Conservation (phyloP, 2,113 vertebrate genomes). For the Mesoclemmys tuberculata region DNA sequence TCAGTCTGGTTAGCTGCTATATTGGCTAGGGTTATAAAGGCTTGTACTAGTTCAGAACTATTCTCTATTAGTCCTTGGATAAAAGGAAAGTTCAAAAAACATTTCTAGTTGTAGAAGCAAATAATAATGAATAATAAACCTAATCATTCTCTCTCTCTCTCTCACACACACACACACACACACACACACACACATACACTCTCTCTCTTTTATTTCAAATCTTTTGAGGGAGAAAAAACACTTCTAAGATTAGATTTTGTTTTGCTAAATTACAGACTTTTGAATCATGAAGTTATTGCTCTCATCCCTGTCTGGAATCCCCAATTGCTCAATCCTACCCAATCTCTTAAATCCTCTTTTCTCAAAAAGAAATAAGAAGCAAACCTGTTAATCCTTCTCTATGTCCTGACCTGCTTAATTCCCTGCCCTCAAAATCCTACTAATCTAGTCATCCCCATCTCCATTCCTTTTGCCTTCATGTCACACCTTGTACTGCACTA, state of each 20-base stretch:
- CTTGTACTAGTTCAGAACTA: not conserved
- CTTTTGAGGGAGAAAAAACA: not conserved
- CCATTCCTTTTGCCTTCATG: not conserved
- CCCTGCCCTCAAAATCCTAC: not conserved
- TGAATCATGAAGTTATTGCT: not conserved
- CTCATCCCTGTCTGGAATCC: not conserved
- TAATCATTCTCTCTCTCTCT: too few species aligned
- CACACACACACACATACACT: fast-evolving
- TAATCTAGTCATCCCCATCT: not conserved
- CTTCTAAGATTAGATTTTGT: not conserved
- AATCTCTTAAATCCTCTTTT: not conserved
- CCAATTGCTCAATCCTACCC: not conserved
- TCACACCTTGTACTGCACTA: not conserved
- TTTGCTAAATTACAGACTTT: not conserved
- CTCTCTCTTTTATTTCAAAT: not conserved
- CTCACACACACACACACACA: not conserved
- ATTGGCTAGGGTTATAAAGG: not conserved
- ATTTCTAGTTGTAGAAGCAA: too few species aligned
- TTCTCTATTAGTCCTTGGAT: not conserved
- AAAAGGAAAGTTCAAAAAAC: not conserved
- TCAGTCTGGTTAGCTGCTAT: not conserved
- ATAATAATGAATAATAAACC: too few species aligned
- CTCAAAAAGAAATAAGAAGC: not conserved
- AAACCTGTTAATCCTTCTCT: not conserved
- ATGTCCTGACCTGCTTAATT: not conserved